Base-by-base conservation (phyloP, 1,140 invertebrate genomes). In the Oryctes rhinoceros region DNA sequence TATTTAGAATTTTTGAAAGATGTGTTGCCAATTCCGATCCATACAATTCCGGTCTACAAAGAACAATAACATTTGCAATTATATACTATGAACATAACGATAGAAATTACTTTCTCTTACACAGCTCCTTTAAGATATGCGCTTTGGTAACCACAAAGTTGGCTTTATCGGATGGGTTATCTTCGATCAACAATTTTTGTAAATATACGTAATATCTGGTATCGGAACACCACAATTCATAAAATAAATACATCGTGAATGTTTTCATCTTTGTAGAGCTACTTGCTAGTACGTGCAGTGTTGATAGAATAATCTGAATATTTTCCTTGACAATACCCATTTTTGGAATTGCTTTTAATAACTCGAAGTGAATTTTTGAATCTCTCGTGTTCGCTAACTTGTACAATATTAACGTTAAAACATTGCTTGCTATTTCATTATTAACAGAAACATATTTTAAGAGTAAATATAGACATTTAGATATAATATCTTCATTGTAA, bases 1-100 rank as follows among this genome's bases (percentile, higher is more conserved):
- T 88, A 86, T 92, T 92, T 49, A 93, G 85, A 18, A 91, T 89
- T 37, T 90, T 88, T 3, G 92, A 92, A 35, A 93, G 86, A 78
- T 91, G 84, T 0, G 90, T 88, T 1, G 92, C 90, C 35, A 93
- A 85, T 82, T 92, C 91, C 79, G 90, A 87, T 0, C 92, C 91
- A 83, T 92, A 89, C 7, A 88, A 87, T 78, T 91, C 89, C 6
- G 91, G 89, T 53, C 90, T 90, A 83, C 11, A 2, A 20, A 71
- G 20, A 39, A 2, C 71, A 67, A 65, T 76, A 78, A 20, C 48
- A 18, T 76, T 53, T 59, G 62, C 59, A 7, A 11, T 18, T 71
- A 9, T 62, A 59, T 18, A 59, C 18, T 59, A 59, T 59, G 18
- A 59, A 18, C 15, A 59, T 18, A 15, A 4, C 18, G 18, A 59